A percentile compares a stretch with the other conserved stretches of the same genome.
Evolutionary conservation across 2,888 invertebrate genomes (phyloP).

Genomic region (Chrysotoxum bicinctum): DNA sequence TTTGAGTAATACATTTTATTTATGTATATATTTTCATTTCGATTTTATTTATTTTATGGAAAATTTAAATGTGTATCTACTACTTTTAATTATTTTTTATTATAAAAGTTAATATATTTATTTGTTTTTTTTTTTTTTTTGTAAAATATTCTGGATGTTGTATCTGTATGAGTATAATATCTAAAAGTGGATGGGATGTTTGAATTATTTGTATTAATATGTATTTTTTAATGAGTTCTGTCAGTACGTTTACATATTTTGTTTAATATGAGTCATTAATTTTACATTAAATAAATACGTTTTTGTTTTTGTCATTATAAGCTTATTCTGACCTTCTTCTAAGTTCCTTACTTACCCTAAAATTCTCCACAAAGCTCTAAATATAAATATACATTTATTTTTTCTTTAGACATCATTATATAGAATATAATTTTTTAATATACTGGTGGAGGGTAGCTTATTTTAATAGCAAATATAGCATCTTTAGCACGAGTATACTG

Average conservation of each 20-base stretch:
- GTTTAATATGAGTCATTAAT: constrained; percentile 34
- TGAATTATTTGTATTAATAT: constrained; percentile 24
- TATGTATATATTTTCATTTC: neutral
- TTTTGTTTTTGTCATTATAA: constrained; percentile 13
- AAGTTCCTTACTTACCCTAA: constrained; percentile 37
- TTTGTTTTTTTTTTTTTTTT: neutral
- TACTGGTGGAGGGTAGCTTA: constrained; percentile 62
- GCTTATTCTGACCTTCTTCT: constrained; percentile 51
- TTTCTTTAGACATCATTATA: neutral
- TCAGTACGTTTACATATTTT: constrained; percentile 53
- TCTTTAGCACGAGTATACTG: constrained; percentile 66
- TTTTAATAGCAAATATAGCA: constrained; percentile 58
- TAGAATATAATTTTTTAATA: constrained; percentile 29
- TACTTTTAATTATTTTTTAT: neutral
- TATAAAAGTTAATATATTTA: constrained; percentile 33
- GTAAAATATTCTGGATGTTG: constrained; percentile 17
- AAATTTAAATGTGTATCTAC: neutral
- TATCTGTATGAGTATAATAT: constrained; percentile 17
- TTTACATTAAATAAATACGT: constrained; percentile 21
- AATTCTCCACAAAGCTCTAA: constrained; percentile 46
- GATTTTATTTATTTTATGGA: constrained; percentile 9
- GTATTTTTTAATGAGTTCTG: constrained; percentile 34
- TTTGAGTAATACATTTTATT: neutral
- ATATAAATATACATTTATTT: constrained; percentile 62
- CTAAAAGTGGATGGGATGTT: constrained; percentile 34